Base-by-base conservation (phyloP, 2,113 vertebrate species). In the Panurus biarmicus region DNA sequence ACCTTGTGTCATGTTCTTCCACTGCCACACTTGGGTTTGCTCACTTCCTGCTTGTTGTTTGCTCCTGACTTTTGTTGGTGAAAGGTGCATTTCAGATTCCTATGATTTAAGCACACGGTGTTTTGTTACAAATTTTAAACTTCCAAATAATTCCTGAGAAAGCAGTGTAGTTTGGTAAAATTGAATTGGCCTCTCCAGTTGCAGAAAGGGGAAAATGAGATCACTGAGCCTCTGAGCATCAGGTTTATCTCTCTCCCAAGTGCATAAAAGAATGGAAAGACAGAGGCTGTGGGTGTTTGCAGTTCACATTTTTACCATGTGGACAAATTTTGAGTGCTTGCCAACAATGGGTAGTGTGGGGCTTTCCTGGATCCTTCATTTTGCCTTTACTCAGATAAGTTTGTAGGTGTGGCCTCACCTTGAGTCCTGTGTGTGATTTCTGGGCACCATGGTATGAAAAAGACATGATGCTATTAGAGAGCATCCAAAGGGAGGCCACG, bases 261-360 rank as follows among this genome's bases (percentile, higher is more conserved):
- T 6, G 2, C 5, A 21, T 22, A 20, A 6, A 23, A 5, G 1
- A 28, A 9, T 1, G 35, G 45, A 4, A 48, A n/a, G 72, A 53
- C 14, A 5, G 2, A 5, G 23, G 3, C 73, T 54, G 66, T 44
- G 14, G 53, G 0, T 40, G 2, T 14, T 76, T 33, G 72, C 42
- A 20, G 35, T 11, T 14, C 11, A 1, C 0, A 0, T 1, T 56
- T 44, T 11, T 42, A 61, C 75, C 6, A 0, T 0, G 16, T 9
- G 81, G 5, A 7, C 10, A 1, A 0, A 24, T 42, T 40, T 23
- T 23, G 56, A 57, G 1, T 19, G 42, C 20, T 85, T 45, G 36
- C 45, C 50, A 13, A 1, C 14, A 3, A 3, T 0, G 3, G 51
- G 61, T 26, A 16, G 2, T 2, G 2, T 21, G 33, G 9, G 5